Evolutionary conservation across 2,888 invertebrate species (phyloP), one percentile per base, ranked within the genome.

Genomic region (Mycogona germanica): DNA sequence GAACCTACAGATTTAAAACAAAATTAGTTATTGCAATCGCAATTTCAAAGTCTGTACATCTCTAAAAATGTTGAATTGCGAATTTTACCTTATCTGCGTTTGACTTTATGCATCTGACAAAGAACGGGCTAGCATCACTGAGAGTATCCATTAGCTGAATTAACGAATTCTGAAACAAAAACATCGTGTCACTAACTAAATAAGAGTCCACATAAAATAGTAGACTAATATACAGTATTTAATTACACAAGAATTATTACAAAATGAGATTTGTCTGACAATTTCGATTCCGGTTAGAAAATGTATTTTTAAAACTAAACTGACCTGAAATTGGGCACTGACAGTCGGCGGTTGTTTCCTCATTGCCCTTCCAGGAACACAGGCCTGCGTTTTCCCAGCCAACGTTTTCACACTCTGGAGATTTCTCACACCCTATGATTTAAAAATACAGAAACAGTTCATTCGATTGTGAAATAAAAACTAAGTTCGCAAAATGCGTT

Each of bases 61-160:
- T 29, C 14, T 17, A 58, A 57, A 40, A 40, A n/a, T n/a, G n/a
- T n/a, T n/a, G n/a, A n/a, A n/a, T n/a, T n/a, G n/a, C n/a, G n/a
- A n/a, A n/a, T n/a, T n/a, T 55, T 62, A 77, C 77, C 77, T 95
- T 95, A 61, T 88, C 86, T 56, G 84, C 81, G 70, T 96, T 96
- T 51, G 92, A 92, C 73, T 95, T 95, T 68, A 96, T 95, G 70
- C 96, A 96, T 57, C 96, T 73, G 57, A 86, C 81, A 68, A 87
- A 87, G 70, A 84, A 86, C 7, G 86, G 86, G 69, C 85, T 84
- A 2, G 86, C 84, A 66, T 91, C 87, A 69, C 89, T 89, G 47
- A 96, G 72, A 0, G 93, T 92, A 64, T 87, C 87, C 92, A 96
- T 93, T 41, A 96, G 75, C 30, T 87, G 83, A 59, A 87, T 85